Evolutionary conservation across 2,888 invertebrate species (phyloP).

Genomic region (Tipula unca): DNA sequence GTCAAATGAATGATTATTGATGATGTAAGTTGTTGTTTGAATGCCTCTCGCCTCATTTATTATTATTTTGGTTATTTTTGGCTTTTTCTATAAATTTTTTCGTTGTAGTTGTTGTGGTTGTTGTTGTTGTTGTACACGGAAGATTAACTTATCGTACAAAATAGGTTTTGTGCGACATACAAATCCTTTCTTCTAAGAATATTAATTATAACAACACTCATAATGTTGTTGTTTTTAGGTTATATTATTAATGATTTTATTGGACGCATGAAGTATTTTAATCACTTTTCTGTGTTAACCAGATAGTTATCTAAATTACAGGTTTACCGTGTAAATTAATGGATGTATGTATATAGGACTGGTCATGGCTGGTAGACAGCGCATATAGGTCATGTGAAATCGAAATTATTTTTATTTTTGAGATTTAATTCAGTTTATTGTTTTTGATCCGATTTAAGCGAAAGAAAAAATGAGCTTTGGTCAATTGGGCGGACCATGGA

Average conservation of each 20-base stretch:
- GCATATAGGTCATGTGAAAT: too few species aligned
- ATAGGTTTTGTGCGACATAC: not conserved
- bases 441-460: too few species aligned
- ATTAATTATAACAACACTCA: not conserved
- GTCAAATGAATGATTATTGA: not conserved
- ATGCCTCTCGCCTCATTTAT: not conserved
- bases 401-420: too few species aligned
- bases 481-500: too few species aligned
- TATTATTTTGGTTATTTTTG: not conserved
- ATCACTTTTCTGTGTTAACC: not conserved
- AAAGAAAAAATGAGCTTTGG: too few species aligned
- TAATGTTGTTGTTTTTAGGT: not conserved
- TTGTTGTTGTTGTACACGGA: not conserved
- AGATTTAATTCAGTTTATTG: too few species aligned
- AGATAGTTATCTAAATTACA: not conserved
- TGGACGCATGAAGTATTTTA: not conserved
- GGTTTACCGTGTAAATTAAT: not conserved
- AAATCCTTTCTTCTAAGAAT: not conserved
- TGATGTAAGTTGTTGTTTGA: not conserved
- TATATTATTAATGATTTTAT: not conserved
- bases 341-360: too few species aligned
- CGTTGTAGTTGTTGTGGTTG: not conserved
- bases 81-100: not conserved
- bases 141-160: not conserved
- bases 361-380: too few species aligned